Evolutionary conservation across 1,140 invertebrate genomes (phyloP).

Genomic region (Nebria ingens): DNA sequence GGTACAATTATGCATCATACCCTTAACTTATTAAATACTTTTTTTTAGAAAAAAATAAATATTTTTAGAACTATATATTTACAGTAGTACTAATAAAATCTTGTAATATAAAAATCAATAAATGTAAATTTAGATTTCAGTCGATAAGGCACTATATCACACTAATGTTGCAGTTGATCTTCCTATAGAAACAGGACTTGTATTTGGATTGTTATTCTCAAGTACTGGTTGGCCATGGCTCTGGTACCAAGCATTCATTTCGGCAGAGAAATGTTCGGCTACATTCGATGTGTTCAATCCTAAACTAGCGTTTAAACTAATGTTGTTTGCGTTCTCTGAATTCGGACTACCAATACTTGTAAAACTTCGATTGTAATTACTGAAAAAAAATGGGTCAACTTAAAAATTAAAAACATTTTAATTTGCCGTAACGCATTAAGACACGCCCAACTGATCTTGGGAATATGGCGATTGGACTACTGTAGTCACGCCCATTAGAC

Average conservation of each 20-base stretch:
- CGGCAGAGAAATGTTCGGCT: conserved; percentile 27
- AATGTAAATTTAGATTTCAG: too few species aligned
- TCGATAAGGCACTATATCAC: conserved; percentile 15
- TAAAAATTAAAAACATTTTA: background rate
- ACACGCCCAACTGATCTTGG: too few species aligned
- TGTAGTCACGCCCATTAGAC: too few species aligned
- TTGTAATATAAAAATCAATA: too few species aligned
- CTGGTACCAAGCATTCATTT: conserved; percentile 33
- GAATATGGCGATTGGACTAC: too few species aligned
- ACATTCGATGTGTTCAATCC: conserved; percentile 23
- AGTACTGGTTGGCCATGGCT: conserved; percentile 20
- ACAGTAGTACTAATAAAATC: too few species aligned
- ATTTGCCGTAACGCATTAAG: too few species aligned
- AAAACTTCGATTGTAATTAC: conserved; percentile 14
- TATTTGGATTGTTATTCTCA: conserved; percentile 21
- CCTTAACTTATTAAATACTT: too few species aligned
- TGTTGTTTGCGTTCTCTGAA: background rate
- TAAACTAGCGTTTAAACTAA: conserved; percentile 22
- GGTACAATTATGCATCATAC: too few species aligned
- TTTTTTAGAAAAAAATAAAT: too few species aligned
- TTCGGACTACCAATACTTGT: conserved; percentile 17
- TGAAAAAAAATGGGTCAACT: conserved; percentile 4
- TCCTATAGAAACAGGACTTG: conserved; percentile 16
- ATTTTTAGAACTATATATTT: too few species aligned
- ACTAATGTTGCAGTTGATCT: conserved; percentile 30